A percentile compares a stretch with the other conserved stretches of the same genome.
phyloP scores from a whole-genome alignment of 2,113 vertebrate genomes.

The Bagarius yarrelli region DNA sequence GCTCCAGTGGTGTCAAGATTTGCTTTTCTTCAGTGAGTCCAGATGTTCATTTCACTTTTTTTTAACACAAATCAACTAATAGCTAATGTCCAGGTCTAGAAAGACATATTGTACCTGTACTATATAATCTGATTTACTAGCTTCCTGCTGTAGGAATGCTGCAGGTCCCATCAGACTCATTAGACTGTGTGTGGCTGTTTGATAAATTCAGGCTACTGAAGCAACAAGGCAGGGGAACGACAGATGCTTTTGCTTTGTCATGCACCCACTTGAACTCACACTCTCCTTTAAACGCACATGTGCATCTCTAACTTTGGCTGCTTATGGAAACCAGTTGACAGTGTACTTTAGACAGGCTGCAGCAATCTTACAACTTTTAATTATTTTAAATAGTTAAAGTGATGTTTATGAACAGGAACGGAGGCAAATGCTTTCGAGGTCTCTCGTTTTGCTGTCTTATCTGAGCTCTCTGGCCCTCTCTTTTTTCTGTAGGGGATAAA shows the following conservation, averaged over 20 bases:
- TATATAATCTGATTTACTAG: not conserved
- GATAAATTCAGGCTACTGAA: not conserved
- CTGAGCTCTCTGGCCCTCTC: not conserved
- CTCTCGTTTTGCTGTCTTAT: not conserved
- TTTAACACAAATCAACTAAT: not conserved
- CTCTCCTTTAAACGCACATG: not conserved
- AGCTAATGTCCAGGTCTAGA: not conserved
- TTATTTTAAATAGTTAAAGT: not conserved
- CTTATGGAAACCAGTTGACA: slow-evolving; percentile 20
- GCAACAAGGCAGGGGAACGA: slow-evolving; percentile 4
- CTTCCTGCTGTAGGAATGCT: slow-evolving; percentile 1
- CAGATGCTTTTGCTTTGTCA: not conserved
- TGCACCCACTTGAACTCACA: slow-evolving; percentile 2
- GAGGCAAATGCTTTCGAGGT: slow-evolving; percentile 17
- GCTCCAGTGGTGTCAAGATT: not conserved
- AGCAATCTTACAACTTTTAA: not conserved
- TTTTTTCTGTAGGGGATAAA: too few species aligned
- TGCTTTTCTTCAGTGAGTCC: slow-evolving; percentile 4
- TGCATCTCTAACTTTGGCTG: slow-evolving; percentile 5
- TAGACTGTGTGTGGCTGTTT: slow-evolving; percentile 10
- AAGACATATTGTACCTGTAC: too few species aligned
- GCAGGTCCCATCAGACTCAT: slow-evolving; percentile 4
- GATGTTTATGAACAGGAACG: slow-evolving; percentile 9
- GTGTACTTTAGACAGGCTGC: not conserved
- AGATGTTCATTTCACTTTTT: not conserved